These are phyloP conservation scores for Aporophyla nigra DNA, from an alignment of 2,888 invertebrate species.

Conservation along the genomic window DNA sequence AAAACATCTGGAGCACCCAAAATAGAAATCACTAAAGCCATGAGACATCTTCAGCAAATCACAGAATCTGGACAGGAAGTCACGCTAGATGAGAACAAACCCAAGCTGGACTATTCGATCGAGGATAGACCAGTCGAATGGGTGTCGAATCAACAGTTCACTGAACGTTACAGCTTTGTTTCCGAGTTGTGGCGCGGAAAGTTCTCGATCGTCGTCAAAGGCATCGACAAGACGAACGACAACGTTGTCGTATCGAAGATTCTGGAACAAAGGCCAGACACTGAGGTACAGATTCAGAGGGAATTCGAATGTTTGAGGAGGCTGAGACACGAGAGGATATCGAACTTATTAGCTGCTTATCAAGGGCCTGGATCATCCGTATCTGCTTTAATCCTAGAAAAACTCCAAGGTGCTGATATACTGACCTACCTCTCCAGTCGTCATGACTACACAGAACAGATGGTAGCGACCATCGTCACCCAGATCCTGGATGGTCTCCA, in stretches of 20 bases:
- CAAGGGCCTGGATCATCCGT: slow-evolving; percentile 93
- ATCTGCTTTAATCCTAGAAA: slow-evolving; percentile 94
- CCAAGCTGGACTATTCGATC: slow-evolving; percentile 93
- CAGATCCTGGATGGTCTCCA: slow-evolving; percentile 97
- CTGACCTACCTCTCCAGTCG: slow-evolving; percentile 96
- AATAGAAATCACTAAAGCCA: slow-evolving; percentile 95
- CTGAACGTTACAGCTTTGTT: slow-evolving; percentile 95
- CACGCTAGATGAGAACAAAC: slow-evolving; percentile 91
- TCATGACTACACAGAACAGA: slow-evolving; percentile 98
- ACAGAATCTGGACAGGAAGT: slow-evolving; percentile 95
- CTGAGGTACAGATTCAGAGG: slow-evolving; percentile 92
- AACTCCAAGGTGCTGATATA: slow-evolving; percentile 97
- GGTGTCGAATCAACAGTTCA: slow-evolving; percentile 92
- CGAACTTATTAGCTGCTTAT: slow-evolving; percentile 93
- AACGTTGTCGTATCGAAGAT: slow-evolving; percentile 96
- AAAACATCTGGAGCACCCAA: slow-evolving; percentile 92
- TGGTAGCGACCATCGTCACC: slow-evolving; percentile 96
- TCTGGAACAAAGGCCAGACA: slow-evolving; percentile 92
- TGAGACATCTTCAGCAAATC: slow-evolving; percentile 96
- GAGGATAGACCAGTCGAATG: slow-evolving; percentile 95
- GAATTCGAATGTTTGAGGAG: slow-evolving; percentile 96
- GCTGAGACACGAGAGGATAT: slow-evolving; percentile 97
- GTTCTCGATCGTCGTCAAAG: slow-evolving; percentile 96
- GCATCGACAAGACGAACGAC: slow-evolving; percentile 94
- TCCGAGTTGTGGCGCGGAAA: slow-evolving; percentile 96